phyloP scores from a whole-genome alignment of 2,888 invertebrate species.

The Acleris sparsana region DNA sequence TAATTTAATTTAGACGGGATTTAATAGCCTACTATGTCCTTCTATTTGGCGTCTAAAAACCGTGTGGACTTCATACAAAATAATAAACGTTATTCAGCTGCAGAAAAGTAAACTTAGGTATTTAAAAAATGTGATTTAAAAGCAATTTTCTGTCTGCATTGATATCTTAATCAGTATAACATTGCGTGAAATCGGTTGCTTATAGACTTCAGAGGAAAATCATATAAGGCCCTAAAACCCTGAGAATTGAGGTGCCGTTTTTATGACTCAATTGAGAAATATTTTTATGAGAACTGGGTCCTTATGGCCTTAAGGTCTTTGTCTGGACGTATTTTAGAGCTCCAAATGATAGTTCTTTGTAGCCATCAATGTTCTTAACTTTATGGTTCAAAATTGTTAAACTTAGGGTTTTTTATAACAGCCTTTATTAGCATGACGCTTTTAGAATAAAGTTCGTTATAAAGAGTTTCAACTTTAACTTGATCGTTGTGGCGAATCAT shows the following conservation, averaged over 20 bases:
- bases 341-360: slow-evolving; percentile 24
- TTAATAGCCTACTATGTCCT: no score
- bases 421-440: not conserved
- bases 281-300: slow-evolving; percentile 20
- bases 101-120: no score
- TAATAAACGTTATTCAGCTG: no score
- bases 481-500: not conserved
- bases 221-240: slow-evolving; percentile 50
- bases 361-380: slow-evolving; percentile 10
- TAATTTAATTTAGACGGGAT: slow-evolving; percentile 5
- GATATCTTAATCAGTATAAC: not conserved
- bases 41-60: no score
- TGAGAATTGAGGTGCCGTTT: slow-evolving; percentile 55
- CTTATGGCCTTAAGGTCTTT: slow-evolving; percentile 1
- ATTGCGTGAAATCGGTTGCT: slow-evolving; percentile 8
- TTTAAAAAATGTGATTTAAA: no score
- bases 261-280: slow-evolving; percentile 60
- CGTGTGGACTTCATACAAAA: no score
- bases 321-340: slow-evolving; percentile 10
- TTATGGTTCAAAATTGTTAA: slow-evolving; percentile 25
- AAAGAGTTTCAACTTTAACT: not conserved
- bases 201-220: not conserved
- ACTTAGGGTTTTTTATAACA: slow-evolving; percentile 9
- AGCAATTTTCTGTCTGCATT: no score
- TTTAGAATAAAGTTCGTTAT: not conserved